Percentiles rank a stretch among this genome's conserved stretches.
phyloP scores from a whole-genome alignment of 2,797 vertebrate genomes.

The Ateles fusciceps region DNA sequence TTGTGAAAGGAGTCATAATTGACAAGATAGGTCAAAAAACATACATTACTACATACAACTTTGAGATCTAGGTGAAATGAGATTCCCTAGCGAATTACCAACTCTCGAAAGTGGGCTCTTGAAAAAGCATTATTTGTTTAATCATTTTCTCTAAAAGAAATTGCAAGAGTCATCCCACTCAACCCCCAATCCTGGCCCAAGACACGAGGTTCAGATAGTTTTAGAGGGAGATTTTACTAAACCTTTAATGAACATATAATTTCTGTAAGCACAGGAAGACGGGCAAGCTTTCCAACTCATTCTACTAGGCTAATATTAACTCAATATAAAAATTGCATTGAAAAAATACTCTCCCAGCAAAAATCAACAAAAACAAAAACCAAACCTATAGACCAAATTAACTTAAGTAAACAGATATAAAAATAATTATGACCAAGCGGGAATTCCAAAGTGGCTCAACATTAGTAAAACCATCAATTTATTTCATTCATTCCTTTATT shows the following conservation, averaged over 20 bases:
- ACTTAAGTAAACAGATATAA: background rate
- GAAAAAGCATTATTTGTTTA: background rate
- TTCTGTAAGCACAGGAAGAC: background rate
- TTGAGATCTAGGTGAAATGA: background rate
- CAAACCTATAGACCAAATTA: background rate
- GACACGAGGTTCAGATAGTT: background rate
- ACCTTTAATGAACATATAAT: background rate
- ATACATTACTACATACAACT: background rate
- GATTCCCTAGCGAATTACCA: background rate
- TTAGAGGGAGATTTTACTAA: background rate
- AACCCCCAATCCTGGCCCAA: background rate
- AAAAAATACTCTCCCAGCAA: background rate
- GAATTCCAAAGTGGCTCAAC: background rate
- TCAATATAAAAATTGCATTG: background rate
- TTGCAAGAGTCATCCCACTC: background rate
- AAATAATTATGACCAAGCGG: background rate
- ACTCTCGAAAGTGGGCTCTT: background rate
- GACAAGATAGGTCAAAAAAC: background rate
- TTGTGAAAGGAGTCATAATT: background rate
- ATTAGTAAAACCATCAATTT: background rate
- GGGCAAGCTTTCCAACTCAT: background rate
- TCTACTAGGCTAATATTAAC: background rate
- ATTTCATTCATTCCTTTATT: background rate
- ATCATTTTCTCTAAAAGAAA: background rate
- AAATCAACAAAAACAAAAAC: background rate